Base-by-base conservation (phyloP, 2,888 invertebrate genomes). In the Marronus borbonicus region DNA sequence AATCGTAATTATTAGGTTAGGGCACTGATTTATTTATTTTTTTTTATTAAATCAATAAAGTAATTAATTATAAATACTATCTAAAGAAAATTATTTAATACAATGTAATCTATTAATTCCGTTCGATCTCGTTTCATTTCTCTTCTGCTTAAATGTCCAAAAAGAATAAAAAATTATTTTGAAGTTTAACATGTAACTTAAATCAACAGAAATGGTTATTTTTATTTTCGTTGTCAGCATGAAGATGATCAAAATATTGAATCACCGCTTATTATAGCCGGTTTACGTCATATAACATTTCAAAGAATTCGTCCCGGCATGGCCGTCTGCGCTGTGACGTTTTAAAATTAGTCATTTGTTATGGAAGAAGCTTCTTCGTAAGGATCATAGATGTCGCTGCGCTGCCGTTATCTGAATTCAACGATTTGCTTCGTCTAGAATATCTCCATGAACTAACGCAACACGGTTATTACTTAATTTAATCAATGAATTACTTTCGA, bases 201-300 rank as follows among this genome's bases (percentile, higher is more conserved):
- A 12, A 8, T 44, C 44, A 10, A 12, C 44, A 44, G 44, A 8
- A 44, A 44, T 44, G 2, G 8, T 44, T 44, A 1, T 12, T 12
- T 44, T 10, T 3, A 5, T 31, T 44, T 44, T 44, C 12, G 12
- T 44, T 44, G 44, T 12, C 12, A 8, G 44, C 68, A 76, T 44
- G 55, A 31, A 17, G 66, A 17, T 50, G 28, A 28, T n/a, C 14
- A n/a, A 20, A 60, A 20, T 60, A 17, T 60, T 60, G 20, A 60
- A 20, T 60, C 60, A 60, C 17, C 10, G 28, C 55, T 24, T 60
- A 60, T 20, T 66, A 49, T 49, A 44, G 4, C 17, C 58, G 49
- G 28, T 52, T 31, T 66, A 60, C 58, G 69, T 58, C 55, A 62
- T 50, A 69, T 58, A 28, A 62, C 64, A 69, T 39, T 60, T 77